Base-by-base conservation (phyloP, 2,113 vertebrate species). In the Neodontobutis hainanensis region DNA sequence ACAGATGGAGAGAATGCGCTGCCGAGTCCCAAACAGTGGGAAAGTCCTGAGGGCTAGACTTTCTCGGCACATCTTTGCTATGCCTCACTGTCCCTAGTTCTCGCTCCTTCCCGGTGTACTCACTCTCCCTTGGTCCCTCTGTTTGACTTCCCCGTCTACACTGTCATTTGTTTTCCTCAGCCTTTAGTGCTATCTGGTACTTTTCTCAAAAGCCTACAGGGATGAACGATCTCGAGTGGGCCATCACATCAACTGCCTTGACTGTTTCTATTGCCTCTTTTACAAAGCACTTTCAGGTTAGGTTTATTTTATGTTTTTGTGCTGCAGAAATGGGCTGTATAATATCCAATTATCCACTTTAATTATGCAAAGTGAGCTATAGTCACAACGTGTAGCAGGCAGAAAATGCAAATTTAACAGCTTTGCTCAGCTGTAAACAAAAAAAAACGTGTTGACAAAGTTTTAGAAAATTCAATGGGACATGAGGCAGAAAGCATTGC, bases 31-130 rank as follows among this genome's bases (percentile, higher is more conserved):
- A 61, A 81, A 85, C 69, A 78, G 65, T 63, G 65, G 73, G 73
- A 63, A 62, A 60, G 65, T 86, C 86, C 76, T 47, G n/a, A 64
- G 80, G 85, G 86, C 77, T 70, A 69, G 49, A 85, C 86, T 83
- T 78, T 61, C 72, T 80, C 75, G 64, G 72, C 70, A 71, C 67
- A 72, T 62, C 68, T 76, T 68, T 47, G 75, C 61, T 73, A 53
- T 34, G 46, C 80, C 62, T 63, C 65, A 16, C 46, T 10, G 15
- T 81, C 53, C 60, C 48, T 50, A 57, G 43, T 38, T 70, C 50
- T 66, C 48, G 0, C 70, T 75, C 60, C 35, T 43, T 68, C 49
- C 11, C 42, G 6, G 8, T 73, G 56, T 68, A 16, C 51, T 38
- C 49, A 51, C 7, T 61, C 35, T 48, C 50, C 55, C 62, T 27